A percentile compares a stretch with the other conserved stretches of the same genome.
phyloP scores from a whole-genome alignment of 2,888 invertebrate species.

The Odontomyia ornata region DNA sequence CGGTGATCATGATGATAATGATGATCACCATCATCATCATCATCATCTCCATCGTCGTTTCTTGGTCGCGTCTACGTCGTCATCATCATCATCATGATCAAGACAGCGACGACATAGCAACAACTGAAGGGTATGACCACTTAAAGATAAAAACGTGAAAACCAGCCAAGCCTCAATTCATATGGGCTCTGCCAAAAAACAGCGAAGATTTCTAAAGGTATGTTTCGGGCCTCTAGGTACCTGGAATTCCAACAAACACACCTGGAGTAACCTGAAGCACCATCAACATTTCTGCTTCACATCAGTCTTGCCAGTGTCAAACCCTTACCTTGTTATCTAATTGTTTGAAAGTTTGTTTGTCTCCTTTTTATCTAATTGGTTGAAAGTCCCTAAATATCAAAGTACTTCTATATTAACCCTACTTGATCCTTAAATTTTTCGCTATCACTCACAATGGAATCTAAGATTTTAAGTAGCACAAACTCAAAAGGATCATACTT shows the following conservation, averaged over 20 bases:
- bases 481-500: too few species aligned
- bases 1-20: slow-evolving; percentile 41
- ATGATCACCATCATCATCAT: slow-evolving; percentile 40
- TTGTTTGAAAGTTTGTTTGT: too few species aligned
- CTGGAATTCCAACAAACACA: slow-evolving; percentile 31
- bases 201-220: slow-evolving; percentile 21
- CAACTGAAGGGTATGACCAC: slow-evolving; percentile 4
- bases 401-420: not conserved
- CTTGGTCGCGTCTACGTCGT: slow-evolving; percentile 1
- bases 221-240: slow-evolving; percentile 38
- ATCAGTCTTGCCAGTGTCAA: not conserved
- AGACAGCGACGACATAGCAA: slow-evolving; percentile 32
- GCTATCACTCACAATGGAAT: not conserved
- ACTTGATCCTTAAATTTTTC: not conserved
- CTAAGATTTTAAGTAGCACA: too few species aligned
- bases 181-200: slow-evolving; percentile 29
- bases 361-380: too few species aligned
- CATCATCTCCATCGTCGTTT: not conserved
- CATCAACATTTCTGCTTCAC: not conserved
- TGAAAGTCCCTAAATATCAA: too few species aligned
- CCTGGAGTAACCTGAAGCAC: slow-evolving; percentile 16
- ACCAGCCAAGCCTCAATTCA: slow-evolving; percentile 22
- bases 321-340: too few species aligned
- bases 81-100: not conserved
- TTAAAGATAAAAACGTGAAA: slow-evolving; percentile 3